Conservation (phyloP, 2,888 invertebrate genomes). For the Stenchaetothrips biformis region DNA sequence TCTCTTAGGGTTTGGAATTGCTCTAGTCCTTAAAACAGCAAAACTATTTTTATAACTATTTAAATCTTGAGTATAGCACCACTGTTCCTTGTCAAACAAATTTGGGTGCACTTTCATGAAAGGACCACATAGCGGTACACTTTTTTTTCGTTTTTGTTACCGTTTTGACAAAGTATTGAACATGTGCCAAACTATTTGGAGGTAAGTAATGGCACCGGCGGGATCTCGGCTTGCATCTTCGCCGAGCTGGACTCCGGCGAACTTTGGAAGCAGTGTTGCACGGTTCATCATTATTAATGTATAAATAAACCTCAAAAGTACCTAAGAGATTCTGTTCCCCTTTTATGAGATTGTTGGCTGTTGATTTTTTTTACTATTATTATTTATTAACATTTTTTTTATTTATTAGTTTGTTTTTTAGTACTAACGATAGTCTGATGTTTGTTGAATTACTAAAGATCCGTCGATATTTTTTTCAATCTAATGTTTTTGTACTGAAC, state of each 20-base stretch:
- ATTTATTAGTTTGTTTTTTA: neutral
- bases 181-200: neutral
- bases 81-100: too few species aligned
- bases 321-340: neutral
- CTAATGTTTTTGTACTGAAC: slow-evolving; percentile 19
- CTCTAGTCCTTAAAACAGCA: too few species aligned
- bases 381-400: slow-evolving; percentile 8
- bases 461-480: neutral
- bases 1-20: too few species aligned
- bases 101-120: too few species aligned
- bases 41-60: too few species aligned
- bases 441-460: neutral
- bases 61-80: too few species aligned
- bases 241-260: too few species aligned
- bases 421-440: neutral
- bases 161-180: neutral
- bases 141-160: too few species aligned
- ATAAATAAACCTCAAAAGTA: neutral
- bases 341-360: neutral
- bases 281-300: neutral
- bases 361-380: neutral
- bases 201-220: neutral
- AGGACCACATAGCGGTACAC: too few species aligned
- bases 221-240: neutral
- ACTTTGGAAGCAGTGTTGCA: too few species aligned